Evolutionary conservation across 2,113 vertebrate genomes (phyloP).

Genomic region (Paracyprichromis sp.): DNA sequence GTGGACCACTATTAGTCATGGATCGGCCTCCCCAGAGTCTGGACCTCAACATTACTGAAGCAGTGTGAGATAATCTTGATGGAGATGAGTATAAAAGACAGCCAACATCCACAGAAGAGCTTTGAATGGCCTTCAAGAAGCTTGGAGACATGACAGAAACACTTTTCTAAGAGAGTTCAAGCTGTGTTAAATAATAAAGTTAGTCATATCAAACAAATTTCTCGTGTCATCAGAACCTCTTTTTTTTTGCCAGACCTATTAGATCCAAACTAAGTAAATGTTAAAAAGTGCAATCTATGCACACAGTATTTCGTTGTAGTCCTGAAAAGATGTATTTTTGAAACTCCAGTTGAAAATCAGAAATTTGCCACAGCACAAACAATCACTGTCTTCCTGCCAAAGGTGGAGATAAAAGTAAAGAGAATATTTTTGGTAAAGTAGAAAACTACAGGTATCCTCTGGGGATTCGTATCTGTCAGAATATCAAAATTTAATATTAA

Average conservation of each 20-base stretch:
- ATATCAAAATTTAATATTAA: constrained; percentile 48
- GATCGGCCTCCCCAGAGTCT: background rate
- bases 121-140: background rate
- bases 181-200: background rate
- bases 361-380: background rate
- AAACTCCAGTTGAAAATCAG: background rate
- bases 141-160: background rate
- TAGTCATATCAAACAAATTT: background rate
- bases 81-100: background rate
- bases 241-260: background rate
- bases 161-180: background rate
- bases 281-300: background rate
- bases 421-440: background rate
- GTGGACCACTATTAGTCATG: background rate
- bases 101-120: background rate
- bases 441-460: background rate
- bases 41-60: background rate
- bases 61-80: background rate
- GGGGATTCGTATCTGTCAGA: background rate
- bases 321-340: background rate
- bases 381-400: background rate
- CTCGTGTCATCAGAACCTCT: background rate
- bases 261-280: background rate
- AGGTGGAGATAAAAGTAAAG: background rate
- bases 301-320: background rate